Evolutionary conservation across 92 coral and sea anemone species (phyloP).

Genomic region (Pocillopora grandis): DNA sequence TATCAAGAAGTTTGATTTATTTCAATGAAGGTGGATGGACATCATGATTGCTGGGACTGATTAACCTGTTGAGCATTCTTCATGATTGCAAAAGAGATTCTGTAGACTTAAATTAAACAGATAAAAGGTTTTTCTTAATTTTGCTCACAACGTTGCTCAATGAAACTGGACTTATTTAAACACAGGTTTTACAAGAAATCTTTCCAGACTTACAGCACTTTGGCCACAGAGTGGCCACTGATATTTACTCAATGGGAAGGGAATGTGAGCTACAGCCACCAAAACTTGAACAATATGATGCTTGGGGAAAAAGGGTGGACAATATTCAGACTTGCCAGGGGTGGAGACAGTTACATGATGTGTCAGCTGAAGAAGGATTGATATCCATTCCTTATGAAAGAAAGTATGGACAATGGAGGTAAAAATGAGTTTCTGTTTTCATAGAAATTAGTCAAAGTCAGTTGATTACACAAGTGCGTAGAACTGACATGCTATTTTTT

Average conservation of each 20-base stretch:
- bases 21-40: too few species aligned
- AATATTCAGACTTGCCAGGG: constrained; percentile 78
- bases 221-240: constrained; percentile 87
- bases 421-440: not conserved
- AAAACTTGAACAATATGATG: constrained; percentile 77
- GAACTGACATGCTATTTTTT: not conserved
- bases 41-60: too few species aligned
- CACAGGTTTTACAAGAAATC: constrained; percentile 75
- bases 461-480: not conserved
- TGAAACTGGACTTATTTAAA: not conserved
- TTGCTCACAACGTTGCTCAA: not conserved
- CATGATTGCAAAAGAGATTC: too few species aligned
- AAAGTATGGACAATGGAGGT: constrained; percentile 87
- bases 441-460: not conserved
- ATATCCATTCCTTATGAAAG: constrained; percentile 84
- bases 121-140: not conserved
- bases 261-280: constrained; percentile 85
- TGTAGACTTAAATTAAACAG: too few species aligned
- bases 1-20: too few species aligned
- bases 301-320: constrained; percentile 89
- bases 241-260: constrained; percentile 72
- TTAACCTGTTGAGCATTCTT: not conserved
- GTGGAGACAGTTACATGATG: constrained; percentile 83
- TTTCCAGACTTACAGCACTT: constrained; percentile 73
- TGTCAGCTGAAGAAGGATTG: constrained; percentile 87